Percentiles rank a stretch among this genome's conserved stretches.
These are phyloP conservation scores for Sarcophaga variegata DNA, from an alignment of 2,888 invertebrate genomes.

Conservation along the genomic window DNA sequence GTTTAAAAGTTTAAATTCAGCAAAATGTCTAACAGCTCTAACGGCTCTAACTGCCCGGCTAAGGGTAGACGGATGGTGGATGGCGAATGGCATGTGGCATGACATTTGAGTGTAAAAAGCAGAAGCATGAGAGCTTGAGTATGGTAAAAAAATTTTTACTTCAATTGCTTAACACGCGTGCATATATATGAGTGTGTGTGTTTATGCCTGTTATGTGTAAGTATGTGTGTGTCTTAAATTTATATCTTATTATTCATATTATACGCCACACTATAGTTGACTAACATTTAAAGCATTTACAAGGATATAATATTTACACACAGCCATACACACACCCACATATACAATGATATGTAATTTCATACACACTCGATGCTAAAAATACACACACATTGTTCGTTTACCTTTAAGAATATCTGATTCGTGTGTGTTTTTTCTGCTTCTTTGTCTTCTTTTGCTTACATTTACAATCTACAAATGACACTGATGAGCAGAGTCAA, in stretches of 20 bases:
- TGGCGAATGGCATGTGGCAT: neutral
- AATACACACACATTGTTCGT: neutral
- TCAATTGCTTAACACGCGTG: conserved; percentile 26
- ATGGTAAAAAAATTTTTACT: conserved; percentile 16
- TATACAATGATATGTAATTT: neutral
- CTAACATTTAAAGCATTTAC: neutral
- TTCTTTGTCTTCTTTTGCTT: neutral
- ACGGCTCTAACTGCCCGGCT: neutral
- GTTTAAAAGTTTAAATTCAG: neutral
- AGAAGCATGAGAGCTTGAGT: neutral
- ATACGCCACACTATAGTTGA: neutral
- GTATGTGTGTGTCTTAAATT: neutral
- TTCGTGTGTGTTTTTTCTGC: neutral
- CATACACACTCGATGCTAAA: neutral
- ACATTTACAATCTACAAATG: conserved; percentile 41
- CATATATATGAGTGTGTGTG: no score
- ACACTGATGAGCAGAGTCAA: conserved; percentile 46
- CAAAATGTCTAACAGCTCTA: neutral
- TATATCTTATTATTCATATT: conserved; percentile 36
- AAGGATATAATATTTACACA: neutral
- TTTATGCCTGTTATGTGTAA: no score
- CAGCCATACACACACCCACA: neutral
- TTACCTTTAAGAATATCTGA: conserved; percentile 26
- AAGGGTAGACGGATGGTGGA: neutral
- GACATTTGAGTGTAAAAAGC: neutral